Evolutionary conservation across 2,888 invertebrate species (phyloP).

Genomic region (Caenorhabditis wallacei): DNA sequence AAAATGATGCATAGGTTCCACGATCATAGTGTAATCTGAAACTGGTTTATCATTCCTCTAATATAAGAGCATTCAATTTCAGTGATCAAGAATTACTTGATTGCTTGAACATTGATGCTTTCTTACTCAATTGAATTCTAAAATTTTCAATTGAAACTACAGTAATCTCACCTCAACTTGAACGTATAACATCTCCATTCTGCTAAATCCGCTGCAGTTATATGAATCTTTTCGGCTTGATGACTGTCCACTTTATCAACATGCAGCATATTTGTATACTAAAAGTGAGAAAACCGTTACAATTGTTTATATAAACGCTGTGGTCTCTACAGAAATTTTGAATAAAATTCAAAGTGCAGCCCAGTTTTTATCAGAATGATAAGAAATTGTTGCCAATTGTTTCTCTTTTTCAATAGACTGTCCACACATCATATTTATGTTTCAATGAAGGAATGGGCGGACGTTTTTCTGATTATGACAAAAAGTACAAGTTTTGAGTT

Average conservation of each 20-base stretch:
- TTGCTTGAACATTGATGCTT: no score
- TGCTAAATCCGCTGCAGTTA: conserved; percentile 46
- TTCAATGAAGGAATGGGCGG: no score
- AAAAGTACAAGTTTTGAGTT: neutral
- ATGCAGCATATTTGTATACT: conserved; percentile 29
- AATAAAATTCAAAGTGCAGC: conserved; percentile 6
- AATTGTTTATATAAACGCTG: neutral
- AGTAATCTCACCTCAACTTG: conserved; percentile 12
- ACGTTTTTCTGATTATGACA: neutral
- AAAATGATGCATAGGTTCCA: conserved; percentile 22
- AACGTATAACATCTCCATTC: conserved; percentile 30
- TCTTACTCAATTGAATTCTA: neutral
- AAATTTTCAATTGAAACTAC: neutral
- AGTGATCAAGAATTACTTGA: no score
- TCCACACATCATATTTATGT: conserved; percentile 6
- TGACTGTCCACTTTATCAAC: conserved; percentile 68
- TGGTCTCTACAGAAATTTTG: conserved; percentile 13
- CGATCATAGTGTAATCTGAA: conserved; percentile 32
- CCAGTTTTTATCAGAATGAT: conserved; percentile 28
- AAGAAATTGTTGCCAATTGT: conserved; percentile 41
- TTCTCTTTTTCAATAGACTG: conserved; percentile 11
- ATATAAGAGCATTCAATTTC: neutral
- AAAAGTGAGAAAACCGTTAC: neutral
- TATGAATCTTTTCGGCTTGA: conserved; percentile 63
- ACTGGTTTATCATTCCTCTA: neutral